A percentile compares a stretch with the other conserved stretches of the same genome.
Evolutionary conservation across 2,797 vertebrate species (phyloP).

Genomic region (Psittacula derbiana): DNA sequence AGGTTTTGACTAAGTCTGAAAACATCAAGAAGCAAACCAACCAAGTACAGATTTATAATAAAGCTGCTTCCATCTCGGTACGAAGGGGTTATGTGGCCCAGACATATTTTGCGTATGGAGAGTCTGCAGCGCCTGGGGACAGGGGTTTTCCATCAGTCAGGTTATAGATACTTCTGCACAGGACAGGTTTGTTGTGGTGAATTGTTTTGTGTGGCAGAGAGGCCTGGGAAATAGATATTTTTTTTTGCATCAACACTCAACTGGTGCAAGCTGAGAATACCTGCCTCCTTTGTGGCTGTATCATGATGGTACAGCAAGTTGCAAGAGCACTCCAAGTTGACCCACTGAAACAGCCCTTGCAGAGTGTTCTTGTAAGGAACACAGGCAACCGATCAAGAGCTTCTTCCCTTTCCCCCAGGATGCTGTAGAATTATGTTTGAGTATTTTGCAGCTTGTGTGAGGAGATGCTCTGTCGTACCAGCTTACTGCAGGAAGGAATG

Average conservation of each 20-base stretch:
- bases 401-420: neutral
- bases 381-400: rapidly evolving
- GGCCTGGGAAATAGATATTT: neutral
- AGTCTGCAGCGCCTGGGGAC: neutral
- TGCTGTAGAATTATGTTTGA: neutral
- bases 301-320: rapidly evolving
- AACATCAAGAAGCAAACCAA: neutral
- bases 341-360: neutral
- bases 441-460: neutral
- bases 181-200: neutral
- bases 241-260: neutral
- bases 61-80: neutral
- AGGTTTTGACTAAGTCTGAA: neutral
- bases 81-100: neutral
- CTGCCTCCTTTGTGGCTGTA: neutral
- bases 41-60: neutral
- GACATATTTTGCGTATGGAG: neutral
- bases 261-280: neutral
- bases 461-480: neutral
- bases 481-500: neutral
- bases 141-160: neutral
- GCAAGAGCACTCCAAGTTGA: rapidly evolving
- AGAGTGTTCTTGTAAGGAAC: neutral
- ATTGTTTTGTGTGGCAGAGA: neutral
- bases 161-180: neutral